Evolutionary conservation across 2,888 invertebrate species (phyloP).

Genomic region (Chirona hameri): DNA sequence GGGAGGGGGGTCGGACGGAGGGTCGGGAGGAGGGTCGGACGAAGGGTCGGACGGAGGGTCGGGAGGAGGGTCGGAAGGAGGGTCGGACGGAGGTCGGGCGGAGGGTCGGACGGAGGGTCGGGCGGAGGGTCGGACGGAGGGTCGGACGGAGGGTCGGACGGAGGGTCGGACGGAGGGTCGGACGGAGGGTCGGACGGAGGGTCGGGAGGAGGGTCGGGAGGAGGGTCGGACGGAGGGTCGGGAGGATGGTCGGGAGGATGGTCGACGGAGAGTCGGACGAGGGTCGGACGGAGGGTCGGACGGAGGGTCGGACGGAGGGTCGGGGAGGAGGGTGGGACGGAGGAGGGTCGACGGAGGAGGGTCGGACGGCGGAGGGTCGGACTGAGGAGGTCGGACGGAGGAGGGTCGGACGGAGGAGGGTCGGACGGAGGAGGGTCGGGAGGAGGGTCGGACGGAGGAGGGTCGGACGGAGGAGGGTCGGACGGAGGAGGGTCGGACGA

Average conservation of each 20-base stretch:
- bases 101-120: constrained; percentile 6
- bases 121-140: neutral
- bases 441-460: no score
- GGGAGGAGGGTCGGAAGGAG: no score
- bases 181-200: constrained; percentile 26
- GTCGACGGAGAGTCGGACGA: no score
- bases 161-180: neutral
- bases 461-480: constrained; percentile 23
- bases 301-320: neutral
- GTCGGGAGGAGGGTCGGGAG: no score
- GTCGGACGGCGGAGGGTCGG: constrained; percentile 27
- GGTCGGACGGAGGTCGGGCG: neutral
- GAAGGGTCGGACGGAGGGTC: constrained; percentile 25
- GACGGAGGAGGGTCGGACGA: no score
- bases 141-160: neutral
- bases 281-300: constrained; percentile 4
- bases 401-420: constrained; percentile 5
- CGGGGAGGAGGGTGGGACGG: neutral
- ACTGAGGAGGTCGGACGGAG: no score
- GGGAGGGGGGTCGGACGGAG: neutral
- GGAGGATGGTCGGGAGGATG: no score
- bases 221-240: constrained; percentile 28
- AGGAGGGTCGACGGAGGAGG: no score
- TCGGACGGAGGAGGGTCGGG: constrained; percentile 8
- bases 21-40: neutral